Evolutionary conservation across 2,888 invertebrate species (phyloP).

Genomic region (Apocheima hispidaria): DNA sequence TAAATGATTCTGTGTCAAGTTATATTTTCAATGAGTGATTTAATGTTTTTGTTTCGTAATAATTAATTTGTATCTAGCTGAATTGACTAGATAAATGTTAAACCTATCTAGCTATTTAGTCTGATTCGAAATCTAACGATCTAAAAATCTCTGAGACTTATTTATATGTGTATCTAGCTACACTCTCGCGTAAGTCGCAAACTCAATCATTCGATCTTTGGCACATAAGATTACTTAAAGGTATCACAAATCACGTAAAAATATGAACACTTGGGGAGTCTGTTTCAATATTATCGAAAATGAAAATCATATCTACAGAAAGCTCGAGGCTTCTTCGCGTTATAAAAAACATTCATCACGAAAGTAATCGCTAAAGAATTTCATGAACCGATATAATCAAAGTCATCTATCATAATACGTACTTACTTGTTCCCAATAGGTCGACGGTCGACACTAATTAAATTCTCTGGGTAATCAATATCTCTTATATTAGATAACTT

Average conservation of each 20-base stretch:
- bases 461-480: conserved; percentile 60
- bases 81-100: conserved; percentile 6
- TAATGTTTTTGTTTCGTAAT: conserved; percentile 13
- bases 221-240: conserved; percentile 53
- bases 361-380: conserved; percentile 42
- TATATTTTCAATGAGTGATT: background rate
- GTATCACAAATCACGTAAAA: conserved; percentile 57
- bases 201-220: conserved; percentile 43
- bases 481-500: conserved; percentile 38
- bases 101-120: conserved; percentile 13
- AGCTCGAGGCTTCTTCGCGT: conserved; percentile 25
- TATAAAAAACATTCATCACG: conserved; percentile 32
- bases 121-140: conserved; percentile 21
- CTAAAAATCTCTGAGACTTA: conserved; percentile 16
- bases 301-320: conserved; percentile 24
- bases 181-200: background rate
- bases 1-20: background rate
- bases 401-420: conserved; percentile 45
- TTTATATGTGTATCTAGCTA: background rate
- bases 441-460: conserved; percentile 64
- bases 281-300: conserved; percentile 32
- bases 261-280: conserved; percentile 48
- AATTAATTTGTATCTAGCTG: conserved; percentile 3
- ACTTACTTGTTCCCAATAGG: conserved; percentile 71
- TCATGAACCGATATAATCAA: conserved; percentile 39